phyloP scores from a whole-genome alignment of 2,113 vertebrate genomes.

The Calonectris borealis region DNA sequence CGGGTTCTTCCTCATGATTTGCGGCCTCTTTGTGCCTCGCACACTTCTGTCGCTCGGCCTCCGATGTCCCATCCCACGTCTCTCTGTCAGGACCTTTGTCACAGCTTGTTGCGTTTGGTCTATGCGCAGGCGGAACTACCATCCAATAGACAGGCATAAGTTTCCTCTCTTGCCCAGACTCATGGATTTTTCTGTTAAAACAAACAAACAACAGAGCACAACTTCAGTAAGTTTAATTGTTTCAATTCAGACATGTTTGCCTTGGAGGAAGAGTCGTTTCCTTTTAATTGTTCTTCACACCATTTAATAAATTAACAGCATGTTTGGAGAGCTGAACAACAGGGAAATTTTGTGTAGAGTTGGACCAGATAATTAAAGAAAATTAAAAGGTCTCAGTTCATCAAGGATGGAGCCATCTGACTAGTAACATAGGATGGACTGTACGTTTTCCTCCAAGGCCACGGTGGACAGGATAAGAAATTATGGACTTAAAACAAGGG shows the following conservation, averaged over 20 bases:
- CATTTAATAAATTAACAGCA: not conserved
- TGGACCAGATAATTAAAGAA: not conserved
- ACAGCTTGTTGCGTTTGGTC: not conserved
- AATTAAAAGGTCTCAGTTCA: not conserved
- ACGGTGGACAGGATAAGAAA: not conserved
- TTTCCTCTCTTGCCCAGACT: slow-evolving; percentile 34
- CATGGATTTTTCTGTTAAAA: slow-evolving; percentile 67
- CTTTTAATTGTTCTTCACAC: not conserved
- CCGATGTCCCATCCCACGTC: not conserved
- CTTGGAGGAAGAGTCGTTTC: not conserved
- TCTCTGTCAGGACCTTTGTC: not conserved
- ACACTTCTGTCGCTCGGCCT: not conserved
- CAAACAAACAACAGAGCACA: not conserved
- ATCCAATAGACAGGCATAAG: slow-evolving; percentile 51
- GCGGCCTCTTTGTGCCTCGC: not conserved
- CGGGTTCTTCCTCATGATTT: not conserved
- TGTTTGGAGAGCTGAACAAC: not conserved
- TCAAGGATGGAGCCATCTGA: not conserved
- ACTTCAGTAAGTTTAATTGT: not conserved
- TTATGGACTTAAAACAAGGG: not conserved
- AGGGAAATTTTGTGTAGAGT: not conserved
- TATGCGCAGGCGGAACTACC: not conserved
- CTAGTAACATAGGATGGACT: not conserved
- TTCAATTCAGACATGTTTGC: not conserved
- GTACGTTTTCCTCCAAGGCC: not conserved